A percentile compares a stretch with the other conserved stretches of the same genome.
phyloP scores from a whole-genome alignment of 2,113 vertebrate species.

The Coturnix japonica region DNA sequence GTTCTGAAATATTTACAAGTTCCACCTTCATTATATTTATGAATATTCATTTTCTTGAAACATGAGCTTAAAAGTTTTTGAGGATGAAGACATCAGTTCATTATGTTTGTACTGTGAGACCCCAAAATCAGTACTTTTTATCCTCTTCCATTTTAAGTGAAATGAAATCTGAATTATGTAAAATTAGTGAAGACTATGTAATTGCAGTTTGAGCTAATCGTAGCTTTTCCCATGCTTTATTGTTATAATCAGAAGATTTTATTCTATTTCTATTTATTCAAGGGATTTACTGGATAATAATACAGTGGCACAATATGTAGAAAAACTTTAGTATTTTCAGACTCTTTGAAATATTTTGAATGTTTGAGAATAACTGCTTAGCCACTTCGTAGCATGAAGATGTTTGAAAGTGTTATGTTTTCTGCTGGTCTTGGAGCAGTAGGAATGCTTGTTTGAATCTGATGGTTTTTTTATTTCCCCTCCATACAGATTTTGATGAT shows the following conservation, averaged over 20 bases:
- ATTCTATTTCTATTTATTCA: background rate
- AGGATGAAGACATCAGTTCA: background rate
- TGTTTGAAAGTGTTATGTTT: background rate
- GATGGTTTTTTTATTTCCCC: background rate
- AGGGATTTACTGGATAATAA: background rate
- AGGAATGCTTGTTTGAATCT: background rate
- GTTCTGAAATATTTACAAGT: background rate
- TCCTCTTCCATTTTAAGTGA: background rate
- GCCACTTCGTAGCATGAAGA: background rate
- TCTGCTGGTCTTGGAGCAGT: background rate
- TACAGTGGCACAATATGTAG: background rate
- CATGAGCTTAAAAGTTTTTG: background rate
- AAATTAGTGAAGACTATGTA: background rate
- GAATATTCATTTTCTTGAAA: background rate
- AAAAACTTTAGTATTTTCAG: background rate
- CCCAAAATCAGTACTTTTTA: background rate
- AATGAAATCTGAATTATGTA: background rate
- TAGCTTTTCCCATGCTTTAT: background rate
- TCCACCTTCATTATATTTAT: background rate
- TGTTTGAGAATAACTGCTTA: background rate
- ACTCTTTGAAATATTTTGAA: background rate
- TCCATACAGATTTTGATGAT: conserved; percentile 82
- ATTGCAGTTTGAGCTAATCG: background rate
- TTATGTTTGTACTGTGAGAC: background rate
- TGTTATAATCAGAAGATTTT: background rate